A percentile compares a stretch with the other conserved stretches of the same genome.
Evolutionary conservation across 92 coral and sea anemone genomes (phyloP).

Genomic region (Parazoanthus swiftii): DNA sequence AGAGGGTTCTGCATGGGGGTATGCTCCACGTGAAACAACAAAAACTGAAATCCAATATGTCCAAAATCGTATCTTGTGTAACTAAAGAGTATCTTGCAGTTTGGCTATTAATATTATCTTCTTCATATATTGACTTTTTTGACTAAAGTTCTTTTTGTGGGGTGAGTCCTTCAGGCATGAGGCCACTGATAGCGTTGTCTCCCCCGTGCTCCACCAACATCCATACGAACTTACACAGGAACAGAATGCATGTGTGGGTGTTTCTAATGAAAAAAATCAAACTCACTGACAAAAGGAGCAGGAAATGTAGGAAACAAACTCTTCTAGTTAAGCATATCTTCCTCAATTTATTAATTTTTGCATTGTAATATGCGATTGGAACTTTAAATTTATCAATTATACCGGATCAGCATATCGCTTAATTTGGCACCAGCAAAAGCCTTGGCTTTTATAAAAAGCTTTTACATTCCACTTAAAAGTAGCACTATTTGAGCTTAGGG

Average conservation of each 20-base stretch:
- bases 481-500: neutral
- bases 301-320: neutral
- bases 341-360: neutral
- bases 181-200: neutral
- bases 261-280: neutral
- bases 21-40: neutral
- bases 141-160: too few species aligned
- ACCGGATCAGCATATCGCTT: neutral
- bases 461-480: neutral
- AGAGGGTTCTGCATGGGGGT: neutral
- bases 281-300: neutral
- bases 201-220: neutral
- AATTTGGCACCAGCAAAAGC: neutral
- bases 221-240: neutral
- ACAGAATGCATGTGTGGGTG: neutral
- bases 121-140: too few species aligned
- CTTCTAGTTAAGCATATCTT: neutral
- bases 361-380: neutral
- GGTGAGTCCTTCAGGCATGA: too few species aligned
- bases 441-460: neutral
- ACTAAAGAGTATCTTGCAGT: neutral
- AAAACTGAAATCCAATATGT: too few species aligned
- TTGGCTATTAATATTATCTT: too few species aligned
- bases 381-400: slow-evolving; percentile 12
- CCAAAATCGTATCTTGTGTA: neutral